A percentile compares a stretch with the other conserved stretches of the same genome.
These are phyloP conservation scores for Valencia hispanica DNA, from an alignment of 2,797 vertebrate species.

Conservation along the genomic window DNA sequence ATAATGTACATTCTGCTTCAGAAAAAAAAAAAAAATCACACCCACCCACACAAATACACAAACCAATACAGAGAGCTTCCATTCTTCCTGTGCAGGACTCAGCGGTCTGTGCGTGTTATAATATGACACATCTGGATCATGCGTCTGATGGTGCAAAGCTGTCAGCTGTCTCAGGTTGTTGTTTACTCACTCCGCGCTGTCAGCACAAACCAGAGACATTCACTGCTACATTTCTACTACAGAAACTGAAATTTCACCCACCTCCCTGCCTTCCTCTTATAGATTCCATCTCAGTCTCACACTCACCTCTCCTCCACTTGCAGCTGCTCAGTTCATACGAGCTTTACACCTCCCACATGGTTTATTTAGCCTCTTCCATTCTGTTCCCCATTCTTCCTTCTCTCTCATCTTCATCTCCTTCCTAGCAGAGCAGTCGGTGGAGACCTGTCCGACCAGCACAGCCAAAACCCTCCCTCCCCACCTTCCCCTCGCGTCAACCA, in stretches of 20 bases:
- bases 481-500: background rate
- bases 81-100: background rate
- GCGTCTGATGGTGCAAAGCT: constrained; percentile 17
- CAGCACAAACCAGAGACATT: constrained; percentile 35
- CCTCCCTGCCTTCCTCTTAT: constrained; percentile 16
- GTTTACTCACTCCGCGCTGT: constrained; percentile 21
- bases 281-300: constrained; percentile 37
- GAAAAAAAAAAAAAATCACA: constrained; percentile 10
- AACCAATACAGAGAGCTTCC: constrained; percentile 1
- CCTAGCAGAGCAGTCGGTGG: constrained; percentile 31
- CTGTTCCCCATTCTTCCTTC: constrained; percentile 26
- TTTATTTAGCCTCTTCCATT: constrained; percentile 37
- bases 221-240: constrained; percentile 33
- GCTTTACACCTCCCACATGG: constrained; percentile 68
- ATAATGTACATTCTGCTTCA: constrained; percentile 37
- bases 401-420: constrained; percentile 24
- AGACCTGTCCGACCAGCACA: constrained; percentile 53
- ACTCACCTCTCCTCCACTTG: constrained; percentile 65
- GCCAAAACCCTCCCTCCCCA: background rate
- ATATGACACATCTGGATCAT: constrained; percentile 43
- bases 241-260: constrained; percentile 16
- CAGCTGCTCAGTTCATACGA: constrained; percentile 46
- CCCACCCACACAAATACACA: constrained; percentile 26
- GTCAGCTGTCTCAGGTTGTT: constrained; percentile 13
- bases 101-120: background rate